Percentiles rank a stretch among this genome's conserved stretches.
Conservation (phyloP, 2,113 vertebrate species). For the Colossoma macropomum region DNA sequence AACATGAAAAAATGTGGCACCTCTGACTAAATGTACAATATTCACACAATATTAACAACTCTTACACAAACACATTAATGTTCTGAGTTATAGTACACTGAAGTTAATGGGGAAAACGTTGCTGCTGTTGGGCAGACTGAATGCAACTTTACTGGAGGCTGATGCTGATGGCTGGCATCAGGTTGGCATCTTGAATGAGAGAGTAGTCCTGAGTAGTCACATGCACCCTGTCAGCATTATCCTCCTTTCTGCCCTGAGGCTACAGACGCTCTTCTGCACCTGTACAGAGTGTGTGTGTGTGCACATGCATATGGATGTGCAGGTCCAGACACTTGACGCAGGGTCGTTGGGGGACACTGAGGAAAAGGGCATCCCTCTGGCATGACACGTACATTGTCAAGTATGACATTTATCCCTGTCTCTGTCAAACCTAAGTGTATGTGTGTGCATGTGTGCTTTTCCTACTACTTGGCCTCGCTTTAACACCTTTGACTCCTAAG, state of each 20-base stretch:
- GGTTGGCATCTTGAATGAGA: conserved; percentile 21
- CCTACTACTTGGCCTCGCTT: conserved; percentile 24
- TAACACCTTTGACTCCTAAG: conserved; percentile 26
- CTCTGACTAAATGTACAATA: too few species aligned
- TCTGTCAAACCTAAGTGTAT: conserved; percentile 57
- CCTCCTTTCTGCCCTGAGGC: conserved; percentile 14
- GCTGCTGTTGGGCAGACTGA: neutral
- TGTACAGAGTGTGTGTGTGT: conserved; percentile 27
- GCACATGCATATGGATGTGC: conserved; percentile 76
- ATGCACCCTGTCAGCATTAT: conserved; percentile 45
- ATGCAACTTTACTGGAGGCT: neutral
- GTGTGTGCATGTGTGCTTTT: conserved; percentile 38
- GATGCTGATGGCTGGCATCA: conserved; percentile 13
- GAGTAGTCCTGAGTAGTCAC: neutral
- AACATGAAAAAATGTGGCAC: too few species aligned
- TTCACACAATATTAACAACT: neutral
- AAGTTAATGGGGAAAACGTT: neutral
- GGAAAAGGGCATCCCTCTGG: conserved; percentile 75
- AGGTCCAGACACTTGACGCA: conserved; percentile 74
- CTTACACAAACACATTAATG: neutral
- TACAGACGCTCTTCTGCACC: conserved; percentile 47
- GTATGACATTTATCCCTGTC: conserved; percentile 76
- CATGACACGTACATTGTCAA: conserved; percentile 72
- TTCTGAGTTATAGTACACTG: neutral
- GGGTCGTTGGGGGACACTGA: conserved; percentile 65